These are phyloP conservation scores for Terrapene triunguis DNA, from an alignment of 2,113 vertebrate species.

Conservation along the genomic window DNA sequence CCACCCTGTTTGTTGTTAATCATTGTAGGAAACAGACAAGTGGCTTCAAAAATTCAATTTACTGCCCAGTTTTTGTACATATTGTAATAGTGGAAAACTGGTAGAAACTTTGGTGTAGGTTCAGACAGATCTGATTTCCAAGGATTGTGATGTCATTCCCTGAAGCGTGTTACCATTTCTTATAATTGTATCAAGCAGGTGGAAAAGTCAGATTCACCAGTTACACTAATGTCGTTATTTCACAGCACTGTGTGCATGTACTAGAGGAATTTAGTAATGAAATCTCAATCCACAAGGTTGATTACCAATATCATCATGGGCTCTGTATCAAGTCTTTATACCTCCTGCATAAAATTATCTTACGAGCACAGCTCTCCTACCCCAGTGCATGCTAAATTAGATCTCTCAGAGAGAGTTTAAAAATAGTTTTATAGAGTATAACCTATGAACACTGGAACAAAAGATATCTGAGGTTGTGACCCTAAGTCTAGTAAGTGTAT, in stretches of 20 bases:
- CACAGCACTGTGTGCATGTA: rapidly evolving
- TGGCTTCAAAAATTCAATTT: neutral
- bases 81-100: neutral
- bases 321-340: neutral
- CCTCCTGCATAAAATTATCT: rapidly evolving
- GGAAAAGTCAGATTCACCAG: rapidly evolving
- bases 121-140: neutral
- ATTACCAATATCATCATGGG: neutral
- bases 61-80: rapidly evolving
- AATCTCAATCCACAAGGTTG: neutral
- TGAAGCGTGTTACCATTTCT: neutral
- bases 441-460: neutral
- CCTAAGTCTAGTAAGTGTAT: neutral
- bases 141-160: rapidly evolving
- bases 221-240: rapidly evolving
- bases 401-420: neutral
- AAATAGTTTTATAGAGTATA: neutral
- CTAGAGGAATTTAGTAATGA: neutral
- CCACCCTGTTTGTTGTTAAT: neutral
- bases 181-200: rapidly evolving
- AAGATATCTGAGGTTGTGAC: neutral
- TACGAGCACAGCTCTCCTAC: neutral
- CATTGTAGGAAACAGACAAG: neutral
- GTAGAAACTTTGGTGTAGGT: rapidly evolving
- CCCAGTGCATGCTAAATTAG: rapidly evolving